Evolutionary conservation across 2,113 vertebrate species (phyloP), one percentile per base, ranked within the genome.

Genomic region (Montifringilla adamsi): DNA sequence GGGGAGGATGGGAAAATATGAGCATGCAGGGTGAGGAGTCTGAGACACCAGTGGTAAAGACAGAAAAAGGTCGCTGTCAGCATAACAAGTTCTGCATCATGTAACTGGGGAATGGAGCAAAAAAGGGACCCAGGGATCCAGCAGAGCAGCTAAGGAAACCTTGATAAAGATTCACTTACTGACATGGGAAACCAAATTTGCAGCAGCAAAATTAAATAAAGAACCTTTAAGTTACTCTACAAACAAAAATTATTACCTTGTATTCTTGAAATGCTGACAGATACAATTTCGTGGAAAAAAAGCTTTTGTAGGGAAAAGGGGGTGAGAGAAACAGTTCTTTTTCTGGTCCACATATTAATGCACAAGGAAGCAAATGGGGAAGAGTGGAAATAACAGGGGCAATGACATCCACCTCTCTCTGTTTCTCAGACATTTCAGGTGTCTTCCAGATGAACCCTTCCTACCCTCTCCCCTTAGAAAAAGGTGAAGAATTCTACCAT

Each of bases 71-170:
- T 52, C 3, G 0, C 39, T 68, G 52, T 44, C 53, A 87, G 30
- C n/a, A 26, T 0, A 10, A 37, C 11, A 37, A 72, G 69, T 23
- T 70, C 53, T 76, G 44, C 30, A 23, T 17, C 58, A 30, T 1
- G 0, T 37, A 68, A 46, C 5, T 23, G 18, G 17, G 27, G 39
- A 82, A 64, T 2, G 22, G 37, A 85, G 19, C 4, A 0, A 79
- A 85, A 49, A 80, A 60, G 27, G 31, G 17, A 85, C 6, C 18
- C 53, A 43, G 10, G 13, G 24, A 79, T 75, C 17, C 66, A 75
- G 37, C 66, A 72, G 13, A 72, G 49, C 41, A 26, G 33, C 44
- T 74, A 55, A 62, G 24, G 31, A 89, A 30, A 66, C 5, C 64
- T 10, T 16, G 17, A 11, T 2, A 75, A 84, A 47, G 11, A 77